phyloP scores from a whole-genome alignment of 1,140 invertebrate genomes.

The Sweltsa coloradensis region DNA sequence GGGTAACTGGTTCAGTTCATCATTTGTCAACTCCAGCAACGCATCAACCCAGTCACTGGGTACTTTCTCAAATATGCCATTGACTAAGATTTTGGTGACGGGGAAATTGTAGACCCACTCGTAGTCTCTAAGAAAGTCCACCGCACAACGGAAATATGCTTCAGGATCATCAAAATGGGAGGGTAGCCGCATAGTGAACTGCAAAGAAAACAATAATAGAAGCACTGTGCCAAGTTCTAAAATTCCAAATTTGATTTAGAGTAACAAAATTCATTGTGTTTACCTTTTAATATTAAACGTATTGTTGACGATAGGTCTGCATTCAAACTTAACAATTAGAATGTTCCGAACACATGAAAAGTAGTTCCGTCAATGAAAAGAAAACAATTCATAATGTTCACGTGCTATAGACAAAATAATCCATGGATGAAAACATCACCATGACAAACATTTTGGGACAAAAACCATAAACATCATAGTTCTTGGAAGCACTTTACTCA shows the following conservation, averaged over 20 bases:
- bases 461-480: slow-evolving; percentile 9
- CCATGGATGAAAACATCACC: neutral
- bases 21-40: slow-evolving; percentile 30
- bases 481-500: slow-evolving; percentile 10
- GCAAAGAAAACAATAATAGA: too few relatives aligned
- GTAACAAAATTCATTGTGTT: too few relatives aligned
- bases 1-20: slow-evolving; percentile 33
- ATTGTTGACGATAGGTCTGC: too few relatives aligned
- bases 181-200: too few relatives aligned
- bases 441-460: neutral
- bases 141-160: slow-evolving; percentile 39
- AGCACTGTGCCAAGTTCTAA: too few relatives aligned
- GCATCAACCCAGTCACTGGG: slow-evolving; percentile 35
- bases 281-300: too few relatives aligned
- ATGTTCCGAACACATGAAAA: too few relatives aligned
- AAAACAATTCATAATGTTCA: slow-evolving; percentile 7
- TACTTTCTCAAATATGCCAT: slow-evolving; percentile 38
- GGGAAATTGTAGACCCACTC: slow-evolving; percentile 51
- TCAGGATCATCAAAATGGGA: slow-evolving; percentile 17
- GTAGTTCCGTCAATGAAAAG: too few relatives aligned
- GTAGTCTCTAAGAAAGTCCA: slow-evolving; percentile 42
- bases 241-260: too few relatives aligned
- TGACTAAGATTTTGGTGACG: slow-evolving; percentile 49
- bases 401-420: neutral
- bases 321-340: too few relatives aligned